Evolutionary conservation across 2,113 vertebrate genomes (phyloP).

Genomic region (Mirza zaza): DNA sequence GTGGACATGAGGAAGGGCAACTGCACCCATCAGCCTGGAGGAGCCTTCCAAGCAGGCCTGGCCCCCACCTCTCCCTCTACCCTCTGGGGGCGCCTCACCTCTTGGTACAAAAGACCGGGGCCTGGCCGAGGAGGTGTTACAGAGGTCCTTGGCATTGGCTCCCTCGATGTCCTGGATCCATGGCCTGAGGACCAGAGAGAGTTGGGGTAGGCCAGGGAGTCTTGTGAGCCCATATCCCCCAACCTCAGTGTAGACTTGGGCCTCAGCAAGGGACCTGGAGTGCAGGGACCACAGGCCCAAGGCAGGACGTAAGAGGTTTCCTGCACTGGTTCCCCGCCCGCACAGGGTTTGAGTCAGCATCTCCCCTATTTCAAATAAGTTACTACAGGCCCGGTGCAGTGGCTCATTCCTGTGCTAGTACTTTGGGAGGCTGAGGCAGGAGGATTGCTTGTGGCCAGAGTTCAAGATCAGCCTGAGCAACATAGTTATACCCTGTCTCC

Average conservation of each 20-base stretch:
- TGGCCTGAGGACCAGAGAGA: conserved; percentile 45
- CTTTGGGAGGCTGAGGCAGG: not conserved
- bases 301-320: not conserved
- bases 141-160: conserved; percentile 83
- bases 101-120: conserved; percentile 60
- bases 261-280: not conserved
- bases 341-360: not conserved
- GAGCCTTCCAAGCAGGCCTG: not conserved
- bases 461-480: not conserved
- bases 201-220: not conserved
- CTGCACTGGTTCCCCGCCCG: not conserved
- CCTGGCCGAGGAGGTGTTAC: conserved; percentile 76
- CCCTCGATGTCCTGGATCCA: conserved; percentile 93
- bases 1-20: not conserved
- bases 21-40: not conserved
- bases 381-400: not conserved
- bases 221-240: rapidly evolving
- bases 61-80: not conserved
- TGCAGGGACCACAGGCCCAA: not conserved
- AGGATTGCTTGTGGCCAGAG: not conserved
- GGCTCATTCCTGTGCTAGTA: not conserved
- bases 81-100: conserved; percentile 71
- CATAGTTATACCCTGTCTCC: not conserved
- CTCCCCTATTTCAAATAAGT: not conserved
- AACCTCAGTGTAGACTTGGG: not conserved